A percentile compares a stretch with the other conserved stretches of the same genome.
Conservation (phyloP, 2,888 invertebrate species). For the Acanthopleura granulata region DNA sequence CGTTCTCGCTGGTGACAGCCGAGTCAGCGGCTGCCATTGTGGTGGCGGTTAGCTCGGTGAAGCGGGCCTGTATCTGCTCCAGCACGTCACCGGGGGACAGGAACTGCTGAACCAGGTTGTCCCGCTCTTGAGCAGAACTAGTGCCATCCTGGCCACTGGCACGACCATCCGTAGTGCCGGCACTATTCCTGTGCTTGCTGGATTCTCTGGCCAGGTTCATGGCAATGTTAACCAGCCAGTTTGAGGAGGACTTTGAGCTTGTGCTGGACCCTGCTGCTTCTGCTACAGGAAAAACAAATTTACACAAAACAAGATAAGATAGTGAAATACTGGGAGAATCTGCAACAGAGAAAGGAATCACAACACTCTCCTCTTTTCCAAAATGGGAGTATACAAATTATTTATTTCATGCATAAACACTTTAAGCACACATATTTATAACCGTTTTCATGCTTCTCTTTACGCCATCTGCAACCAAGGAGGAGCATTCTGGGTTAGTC, state of each 20-base stretch:
- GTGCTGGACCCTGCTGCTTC: not conserved
- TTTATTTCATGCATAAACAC: too few species aligned
- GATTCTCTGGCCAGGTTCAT: not conserved
- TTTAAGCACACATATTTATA: too few species aligned
- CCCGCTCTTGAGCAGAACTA: not conserved
- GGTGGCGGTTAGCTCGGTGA: conserved; percentile 61
- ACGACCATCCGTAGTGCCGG: not conserved
- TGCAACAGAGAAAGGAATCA: too few species aligned
- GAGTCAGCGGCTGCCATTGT: conserved; percentile 62
- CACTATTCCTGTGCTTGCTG: not conserved
- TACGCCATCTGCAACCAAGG: too few species aligned
- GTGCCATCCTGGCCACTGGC: not conserved
- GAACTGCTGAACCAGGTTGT: conserved; percentile 9
- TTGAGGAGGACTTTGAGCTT: not conserved
- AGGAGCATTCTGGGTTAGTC: too few species aligned
- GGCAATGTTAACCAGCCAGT: conserved; percentile 15
- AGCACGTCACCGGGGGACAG: conserved; percentile 43
- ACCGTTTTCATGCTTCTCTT: too few species aligned
- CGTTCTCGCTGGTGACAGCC: conserved; percentile 61
- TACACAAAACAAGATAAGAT: not conserved
- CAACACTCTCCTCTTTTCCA: too few species aligned
- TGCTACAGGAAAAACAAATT: not conserved
- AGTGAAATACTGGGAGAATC: too few species aligned
- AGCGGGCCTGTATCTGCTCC: conserved; percentile 61
- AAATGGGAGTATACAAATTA: too few species aligned